Evolutionary conservation across 2,888 invertebrate genomes (phyloP).

Genomic region (Caenorhabditis afra): DNA sequence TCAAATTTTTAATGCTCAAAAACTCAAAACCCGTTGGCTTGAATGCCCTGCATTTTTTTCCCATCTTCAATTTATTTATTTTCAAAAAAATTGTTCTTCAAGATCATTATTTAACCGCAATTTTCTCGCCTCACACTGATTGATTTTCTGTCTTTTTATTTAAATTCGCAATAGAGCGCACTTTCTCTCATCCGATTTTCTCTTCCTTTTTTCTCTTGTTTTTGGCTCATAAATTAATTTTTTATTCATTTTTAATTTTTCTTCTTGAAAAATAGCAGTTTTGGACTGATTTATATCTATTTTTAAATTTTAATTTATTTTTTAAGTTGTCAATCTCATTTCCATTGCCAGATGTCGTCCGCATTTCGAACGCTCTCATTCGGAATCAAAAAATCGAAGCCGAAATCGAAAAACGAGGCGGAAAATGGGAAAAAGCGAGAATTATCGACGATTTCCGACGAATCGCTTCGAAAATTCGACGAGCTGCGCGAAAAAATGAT

Average conservation of each 20-base stretch:
- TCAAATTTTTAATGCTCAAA: background rate
- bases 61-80: too few species aligned
- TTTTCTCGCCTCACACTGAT: constrained; percentile 7
- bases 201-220: background rate
- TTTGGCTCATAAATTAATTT: constrained; percentile 3
- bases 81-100: too few species aligned
- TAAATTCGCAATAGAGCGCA: background rate
- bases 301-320: background rate
- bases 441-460: constrained; percentile 46
- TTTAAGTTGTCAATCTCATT: background rate
- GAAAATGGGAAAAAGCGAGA: constrained; percentile 13
- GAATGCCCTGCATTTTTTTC: too few species aligned
- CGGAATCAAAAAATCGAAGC: constrained; percentile 45
- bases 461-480: constrained; percentile 36
- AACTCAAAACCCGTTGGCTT: too few species aligned
- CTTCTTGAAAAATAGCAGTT: background rate
- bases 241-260: background rate
- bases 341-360: constrained; percentile 36
- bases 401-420: constrained; percentile 18
- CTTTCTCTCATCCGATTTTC: background rate
- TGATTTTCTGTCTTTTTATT: background rate
- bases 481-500: constrained; percentile 54
- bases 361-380: constrained; percentile 49
- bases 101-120: too few species aligned
- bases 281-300: background rate